Evolutionary conservation across 1,140 invertebrate species (phyloP), one percentile per base, ranked within the genome.

Genomic region (Stratiolaelaps scimitus): DNA sequence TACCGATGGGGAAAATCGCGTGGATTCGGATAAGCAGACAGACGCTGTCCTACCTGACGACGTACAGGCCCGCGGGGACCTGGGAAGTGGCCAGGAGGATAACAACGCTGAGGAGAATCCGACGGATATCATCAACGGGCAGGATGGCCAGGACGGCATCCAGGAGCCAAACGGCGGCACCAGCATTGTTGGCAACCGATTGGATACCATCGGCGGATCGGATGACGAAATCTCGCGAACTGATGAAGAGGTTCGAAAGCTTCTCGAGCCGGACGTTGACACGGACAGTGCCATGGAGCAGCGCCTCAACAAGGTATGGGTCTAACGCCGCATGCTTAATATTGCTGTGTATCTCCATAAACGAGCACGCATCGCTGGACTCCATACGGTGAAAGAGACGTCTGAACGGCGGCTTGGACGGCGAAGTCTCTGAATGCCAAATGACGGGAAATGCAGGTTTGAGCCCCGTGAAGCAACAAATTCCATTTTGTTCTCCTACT

Each of bases 61-160:
- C 53, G 53, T 60, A 26, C 26, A 60, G 53, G 53, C 34, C 17
- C 53, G 53, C 26, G 53, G 15, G 53, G 53, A 60, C 53, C 53
- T 60, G 53, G 53, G 53, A 60, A 60, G 53, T 60, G 53, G 53
- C 26, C 53, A 60, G 53, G 34, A 10, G 34, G 34, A 40, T 10
- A 40, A 40, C 10, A 40, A 40, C 34, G 34, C 34, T 40, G 34
- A 40, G 10, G 34, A 40, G 34, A 40, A 10, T 40, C 34, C 34
- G 10, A 6, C 10, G 34, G 4, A 40, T 40, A 10, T 6, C 34
- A 40, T 4, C 10, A 40, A 60, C 53, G 17, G 15, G 15, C 13
- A 34, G 34, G 26, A 23, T 26, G 53, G 53, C 34, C 53, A 60
- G 53, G 47, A 15, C 47, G 23, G 53, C 20, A 15, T 29, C 15